Percentiles rank a stretch among this genome's conserved stretches.
Evolutionary conservation across 2,113 vertebrate genomes (phyloP).

Genomic region (Desmodus rotundus): DNA sequence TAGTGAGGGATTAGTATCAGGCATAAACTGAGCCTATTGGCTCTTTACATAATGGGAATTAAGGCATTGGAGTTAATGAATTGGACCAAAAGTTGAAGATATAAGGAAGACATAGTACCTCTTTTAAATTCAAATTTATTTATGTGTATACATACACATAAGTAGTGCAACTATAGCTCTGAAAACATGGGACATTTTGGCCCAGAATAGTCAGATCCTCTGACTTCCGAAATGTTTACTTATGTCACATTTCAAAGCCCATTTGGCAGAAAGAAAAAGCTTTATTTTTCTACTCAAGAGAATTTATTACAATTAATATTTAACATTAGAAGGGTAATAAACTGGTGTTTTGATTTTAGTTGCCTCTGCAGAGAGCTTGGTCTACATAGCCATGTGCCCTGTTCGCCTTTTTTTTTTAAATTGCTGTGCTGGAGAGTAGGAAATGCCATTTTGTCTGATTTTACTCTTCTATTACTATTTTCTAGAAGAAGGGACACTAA

Average conservation of each 20-base stretch:
- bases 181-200: background rate
- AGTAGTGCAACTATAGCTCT: background rate
- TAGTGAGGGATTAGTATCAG: background rate
- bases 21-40: background rate
- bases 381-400: background rate
- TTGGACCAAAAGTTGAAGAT: background rate
- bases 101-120: background rate
- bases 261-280: background rate
- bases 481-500: background rate
- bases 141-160: background rate
- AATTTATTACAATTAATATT: background rate
- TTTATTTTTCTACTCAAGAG: background rate
- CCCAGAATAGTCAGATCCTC: background rate
- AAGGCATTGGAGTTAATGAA: background rate
- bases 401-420: background rate
- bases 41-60: background rate
- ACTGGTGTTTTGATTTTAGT: background rate
- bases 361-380: background rate
- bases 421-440: background rate
- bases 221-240: background rate
- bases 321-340: background rate
- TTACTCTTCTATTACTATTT: background rate
- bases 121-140: background rate
- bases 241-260: background rate
- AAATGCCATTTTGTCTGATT: background rate